Evolutionary conservation across 1,140 invertebrate genomes (phyloP).

Genomic region (Dermatophagoides farinae): DNA sequence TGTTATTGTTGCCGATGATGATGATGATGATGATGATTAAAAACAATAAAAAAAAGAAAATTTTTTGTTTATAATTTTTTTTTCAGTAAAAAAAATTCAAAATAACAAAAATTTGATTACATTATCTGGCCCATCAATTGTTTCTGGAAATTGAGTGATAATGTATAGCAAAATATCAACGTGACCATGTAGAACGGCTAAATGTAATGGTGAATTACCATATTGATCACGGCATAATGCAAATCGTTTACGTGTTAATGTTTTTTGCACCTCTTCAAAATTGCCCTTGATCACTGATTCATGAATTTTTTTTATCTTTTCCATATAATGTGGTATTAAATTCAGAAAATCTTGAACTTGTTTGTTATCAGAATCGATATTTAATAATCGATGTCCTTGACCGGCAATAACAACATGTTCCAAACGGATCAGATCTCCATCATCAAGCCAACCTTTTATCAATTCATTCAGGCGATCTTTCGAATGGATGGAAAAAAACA

Average conservation of each 20-base stretch:
- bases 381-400: conserved; percentile 21
- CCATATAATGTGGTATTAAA: conserved; percentile 44
- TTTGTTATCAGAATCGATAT: conserved; percentile 33
- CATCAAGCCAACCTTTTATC: conserved; percentile 21
- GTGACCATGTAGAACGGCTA: conserved; percentile 76
- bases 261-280: conserved; percentile 55
- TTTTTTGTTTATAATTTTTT: too few relatives aligned
- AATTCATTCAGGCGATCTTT: conserved; percentile 20
- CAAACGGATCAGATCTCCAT: conserved; percentile 19
- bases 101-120: conserved; percentile 37
- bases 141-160: conserved; percentile 25
- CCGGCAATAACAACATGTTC: conserved; percentile 23
- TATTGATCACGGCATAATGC: conserved; percentile 64
- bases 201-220: conserved; percentile 73
- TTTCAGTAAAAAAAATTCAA: too few relatives aligned
- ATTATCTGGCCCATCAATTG: conserved; percentile 49
- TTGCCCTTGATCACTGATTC: conserved; percentile 40
- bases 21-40: background rate
- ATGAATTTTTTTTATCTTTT: conserved; percentile 26
- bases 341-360: conserved; percentile 43
- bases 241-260: conserved; percentile 72
- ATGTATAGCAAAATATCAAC: conserved; percentile 53
- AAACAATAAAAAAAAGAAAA: background rate
- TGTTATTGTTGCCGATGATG: background rate
- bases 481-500: background rate